These are phyloP conservation scores for Nesometra sesokonis DNA, from an alignment of 35 echinoderm and acorn worm genomes.

Conservation along the genomic window DNA sequence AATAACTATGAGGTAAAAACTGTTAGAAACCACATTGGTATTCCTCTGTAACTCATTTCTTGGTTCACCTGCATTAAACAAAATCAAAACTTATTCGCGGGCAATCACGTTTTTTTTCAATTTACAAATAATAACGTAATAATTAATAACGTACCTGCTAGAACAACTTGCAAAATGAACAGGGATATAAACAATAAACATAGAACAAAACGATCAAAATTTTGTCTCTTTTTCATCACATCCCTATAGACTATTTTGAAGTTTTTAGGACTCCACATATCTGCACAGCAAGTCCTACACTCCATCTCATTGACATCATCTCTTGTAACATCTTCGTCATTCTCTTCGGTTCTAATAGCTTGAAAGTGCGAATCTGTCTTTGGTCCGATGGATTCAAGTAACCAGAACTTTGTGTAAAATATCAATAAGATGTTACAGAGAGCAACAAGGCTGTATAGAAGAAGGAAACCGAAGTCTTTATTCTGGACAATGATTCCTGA, in stretches of 20 bases:
- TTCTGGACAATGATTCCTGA: conserved; percentile 70
- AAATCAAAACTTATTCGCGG: too few species aligned
- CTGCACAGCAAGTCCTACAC: not conserved
- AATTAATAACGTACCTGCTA: not conserved
- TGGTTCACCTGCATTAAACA: too few species aligned
- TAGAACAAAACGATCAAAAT: not conserved
- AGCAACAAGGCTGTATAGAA: conserved; percentile 43
- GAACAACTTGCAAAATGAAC: not conserved
- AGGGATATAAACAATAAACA: not conserved
- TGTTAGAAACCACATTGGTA: too few species aligned
- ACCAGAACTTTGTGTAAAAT: conserved; percentile 65
- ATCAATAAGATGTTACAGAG: conserved; percentile 24
- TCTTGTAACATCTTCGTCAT: not conserved
- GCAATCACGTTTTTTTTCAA: too few species aligned
- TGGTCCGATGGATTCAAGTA: conserved; percentile 54
- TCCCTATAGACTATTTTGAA: not conserved
- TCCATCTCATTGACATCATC: not conserved
- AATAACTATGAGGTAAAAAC: too few species aligned
- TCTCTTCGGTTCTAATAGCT: not conserved
- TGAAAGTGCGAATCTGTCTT: not conserved
- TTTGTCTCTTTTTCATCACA: not conserved
- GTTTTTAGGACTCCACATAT: not conserved
- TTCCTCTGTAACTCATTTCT: too few species aligned
- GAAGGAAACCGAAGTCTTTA: conserved; percentile 43
- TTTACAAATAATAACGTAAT: too few species aligned